Evolutionary conservation across 2,888 invertebrate species (phyloP), one percentile per base, ranked within the genome.

Genomic region (Poecilus cupreus): DNA sequence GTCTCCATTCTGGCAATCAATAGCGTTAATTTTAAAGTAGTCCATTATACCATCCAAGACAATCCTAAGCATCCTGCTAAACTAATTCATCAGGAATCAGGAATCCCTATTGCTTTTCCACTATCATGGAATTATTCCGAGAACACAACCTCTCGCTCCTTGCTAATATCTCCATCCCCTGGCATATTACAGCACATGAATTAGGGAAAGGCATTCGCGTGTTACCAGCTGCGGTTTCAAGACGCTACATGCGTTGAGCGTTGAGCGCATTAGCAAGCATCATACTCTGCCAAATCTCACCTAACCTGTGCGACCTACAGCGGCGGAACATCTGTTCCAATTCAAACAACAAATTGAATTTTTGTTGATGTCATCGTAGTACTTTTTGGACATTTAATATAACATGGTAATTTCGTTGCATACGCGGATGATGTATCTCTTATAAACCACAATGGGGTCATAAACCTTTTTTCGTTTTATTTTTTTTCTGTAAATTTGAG

Each of bases 121-220:
- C 51, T 51, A 51, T 51, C 18, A 18, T 13, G 51, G 51, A 51
- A 51, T 51, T 51, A 51, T 18, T 11, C 46, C 10, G 3, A 46
- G 51, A 18, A 8, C 16, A n/a, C 3, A 10, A 16, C 8, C 16
- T 51, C 5, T 13, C 5, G 51, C 18, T 18, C 13, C 1, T 16
- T 10, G 51, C 51, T 43, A 43, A 43, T 43, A 51, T 51, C 51
- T 18, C 13, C 8, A 51, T 51, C 18, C 51, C 51, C 18, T 51
- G 51, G 18, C 51, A 51, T 51, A 51, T 51, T 51, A 51, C 18
- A 51, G 16, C 51, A 51, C 51, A 51, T 51, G 51, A 51, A 51
- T 51, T 51, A 51, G 51, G 51, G 51, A 51, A 51, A 51, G 51
- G 51, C 18, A 51, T 51, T 13, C 16, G 51, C 51, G 18, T 51